phyloP scores from a whole-genome alignment of 2,797 vertebrate species.

The Coregonus sp. region DNA sequence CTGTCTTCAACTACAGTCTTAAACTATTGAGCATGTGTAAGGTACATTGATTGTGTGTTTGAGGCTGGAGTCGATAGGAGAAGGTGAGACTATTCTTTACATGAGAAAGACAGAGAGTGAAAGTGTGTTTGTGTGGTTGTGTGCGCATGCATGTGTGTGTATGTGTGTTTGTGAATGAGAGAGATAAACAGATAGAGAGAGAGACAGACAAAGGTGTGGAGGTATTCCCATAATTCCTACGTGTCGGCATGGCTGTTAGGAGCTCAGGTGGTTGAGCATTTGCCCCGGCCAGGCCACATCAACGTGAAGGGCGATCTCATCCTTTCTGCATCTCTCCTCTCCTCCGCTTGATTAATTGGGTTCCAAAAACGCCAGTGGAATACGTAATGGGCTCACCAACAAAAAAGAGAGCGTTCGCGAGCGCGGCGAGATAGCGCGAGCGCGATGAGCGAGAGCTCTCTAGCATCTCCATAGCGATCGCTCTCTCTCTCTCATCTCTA shows the following conservation, averaged over 20 bases:
- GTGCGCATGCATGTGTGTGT: not conserved
- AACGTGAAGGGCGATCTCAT: conserved; percentile 99
- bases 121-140: conserved; percentile 3
- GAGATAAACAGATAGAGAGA: conserved; percentile 36
- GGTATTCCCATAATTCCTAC: conserved; percentile 96
- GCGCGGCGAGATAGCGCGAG: too few relatives aligned
- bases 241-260: conserved; percentile 91
- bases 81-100: conserved; percentile 46
- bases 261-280: conserved; percentile 98
- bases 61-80: conserved; percentile 20
- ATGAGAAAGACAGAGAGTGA: conserved; percentile 16
- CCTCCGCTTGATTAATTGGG: conserved; percentile 98
- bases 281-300: conserved; percentile 98
- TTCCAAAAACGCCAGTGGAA: conserved; percentile 87
- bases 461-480: too few relatives aligned
- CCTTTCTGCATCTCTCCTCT: conserved; percentile 96
- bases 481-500: too few relatives aligned
- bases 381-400: too few relatives aligned
- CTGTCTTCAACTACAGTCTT: not conserved
- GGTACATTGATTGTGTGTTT: conserved; percentile 41
- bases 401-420: too few relatives aligned
- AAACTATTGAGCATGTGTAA: conserved; percentile 10
- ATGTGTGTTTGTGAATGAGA: not conserved
- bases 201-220: conserved; percentile 84
- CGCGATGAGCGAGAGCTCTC: too few relatives aligned